Evolutionary conservation across 2,888 invertebrate species (phyloP).

Genomic region (Balanococcus diminutus): DNA sequence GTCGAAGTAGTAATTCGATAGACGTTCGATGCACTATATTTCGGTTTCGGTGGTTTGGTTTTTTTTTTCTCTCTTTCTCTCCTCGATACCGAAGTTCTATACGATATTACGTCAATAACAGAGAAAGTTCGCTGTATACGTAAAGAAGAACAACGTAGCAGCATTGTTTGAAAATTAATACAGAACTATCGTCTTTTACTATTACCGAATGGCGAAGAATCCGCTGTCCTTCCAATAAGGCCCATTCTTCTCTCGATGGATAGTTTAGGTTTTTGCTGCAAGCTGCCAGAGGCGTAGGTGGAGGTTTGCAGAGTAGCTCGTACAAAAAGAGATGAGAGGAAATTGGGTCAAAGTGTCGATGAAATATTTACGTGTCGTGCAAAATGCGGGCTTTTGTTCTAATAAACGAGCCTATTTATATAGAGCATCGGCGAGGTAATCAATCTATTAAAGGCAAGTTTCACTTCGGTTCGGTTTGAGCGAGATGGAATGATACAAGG

Average conservation of each 20-base stretch:
- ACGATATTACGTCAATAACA: background rate
- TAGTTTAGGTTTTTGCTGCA: background rate
- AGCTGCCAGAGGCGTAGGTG: background rate
- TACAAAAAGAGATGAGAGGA: background rate
- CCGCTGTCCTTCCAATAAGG: background rate
- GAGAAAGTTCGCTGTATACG: no score
- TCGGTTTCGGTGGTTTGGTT: background rate
- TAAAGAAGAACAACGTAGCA: no score
- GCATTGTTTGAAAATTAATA: conserved; percentile 5
- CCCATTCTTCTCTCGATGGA: background rate
- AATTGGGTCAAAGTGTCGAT: conserved; percentile 17
- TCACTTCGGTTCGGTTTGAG: background rate
- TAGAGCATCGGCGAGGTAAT: background rate
- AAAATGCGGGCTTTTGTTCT: background rate
- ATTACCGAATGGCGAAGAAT: background rate
- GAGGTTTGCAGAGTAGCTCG: no score
- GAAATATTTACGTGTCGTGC: background rate
- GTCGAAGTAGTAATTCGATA: background rate
- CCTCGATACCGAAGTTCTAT: background rate
- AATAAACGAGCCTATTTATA: background rate
- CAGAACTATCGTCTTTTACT: background rate
- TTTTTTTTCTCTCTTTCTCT: background rate
- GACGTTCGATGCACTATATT: background rate
- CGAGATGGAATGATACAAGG: background rate
- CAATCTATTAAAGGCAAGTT: conserved; percentile 10